Base-by-base conservation (phyloP, 1,140 invertebrate species). In the Megathymus violae region DNA sequence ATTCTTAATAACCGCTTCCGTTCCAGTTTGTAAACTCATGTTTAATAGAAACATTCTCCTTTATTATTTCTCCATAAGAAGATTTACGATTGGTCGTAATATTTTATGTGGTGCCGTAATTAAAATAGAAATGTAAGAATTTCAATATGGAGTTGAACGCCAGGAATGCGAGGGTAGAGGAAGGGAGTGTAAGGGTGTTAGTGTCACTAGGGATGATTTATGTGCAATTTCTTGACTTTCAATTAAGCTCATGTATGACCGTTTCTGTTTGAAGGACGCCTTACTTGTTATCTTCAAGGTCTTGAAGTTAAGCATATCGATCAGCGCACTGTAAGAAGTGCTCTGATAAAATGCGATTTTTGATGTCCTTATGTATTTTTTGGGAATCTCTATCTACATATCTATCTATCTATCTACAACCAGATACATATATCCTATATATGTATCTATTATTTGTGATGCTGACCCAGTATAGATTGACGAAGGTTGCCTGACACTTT, bases 181-280 rank as follows among this genome's bases (percentile, higher is more conserved):
- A 17, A 19, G 16, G 5, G 15, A 16, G 43, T 19, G 22, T 31
- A 27, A 19, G 52, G 38, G 52, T 43, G 54, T 59, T 36, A 47
- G 43, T 59, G 54, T 59, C 54, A 44, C 43, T 10, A 43, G 54
- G 54, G 54, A 59, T 59, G 54, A 59, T 59, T 59, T 59, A 59
- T 44, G 43, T 59, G 54, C 54, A 47, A 59, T 59, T 59, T 59
- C 54, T 59, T 43, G 43, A 48, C 56, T 47, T 59, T 47, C 56
- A 59, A 59, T 59, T 59, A 59, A 59, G 44, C 56, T 46, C 27
- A 43, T 59, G 56, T 44, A 43, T 59, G 56, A 59, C 43, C 31
- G 31, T 43, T 48, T 59, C 38, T 48, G 38, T 59, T 59, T 38
- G 56, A 44, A 59, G 38, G 27, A 38, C 14, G 16, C 22, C 31